These are phyloP conservation scores for Apomyelois bistriatella DNA, from an alignment of 2,888 invertebrate genomes.

Conservation along the genomic window DNA sequence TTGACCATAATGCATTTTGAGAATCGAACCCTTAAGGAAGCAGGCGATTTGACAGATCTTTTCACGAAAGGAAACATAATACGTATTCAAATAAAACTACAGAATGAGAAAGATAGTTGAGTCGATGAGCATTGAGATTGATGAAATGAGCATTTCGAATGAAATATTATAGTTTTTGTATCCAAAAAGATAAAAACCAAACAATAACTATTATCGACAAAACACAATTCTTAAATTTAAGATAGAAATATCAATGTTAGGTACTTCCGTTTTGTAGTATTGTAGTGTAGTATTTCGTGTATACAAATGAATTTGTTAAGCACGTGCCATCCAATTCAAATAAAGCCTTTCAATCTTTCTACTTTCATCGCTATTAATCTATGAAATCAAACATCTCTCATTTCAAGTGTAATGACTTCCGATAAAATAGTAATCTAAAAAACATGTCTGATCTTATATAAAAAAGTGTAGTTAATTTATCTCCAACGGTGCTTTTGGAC, in stretches of 20 bases:
- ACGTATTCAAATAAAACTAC: too few species aligned
- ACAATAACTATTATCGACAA: too few species aligned
- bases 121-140: too few species aligned
- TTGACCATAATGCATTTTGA: neutral
- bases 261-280: too few species aligned
- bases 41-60: neutral
- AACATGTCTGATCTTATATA: neutral
- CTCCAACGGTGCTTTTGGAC: conserved; percentile 14
- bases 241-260: too few species aligned
- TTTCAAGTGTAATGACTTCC: conserved; percentile 5
- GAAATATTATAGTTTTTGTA: too few species aligned
- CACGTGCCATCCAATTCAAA: neutral
- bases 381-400: neutral
- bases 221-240: too few species aligned
- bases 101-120: too few species aligned
- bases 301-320: neutral
- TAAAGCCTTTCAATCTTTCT: neutral
- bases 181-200: too few species aligned
- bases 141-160: too few species aligned
- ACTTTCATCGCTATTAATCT: neutral
- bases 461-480: conserved; percentile 7
- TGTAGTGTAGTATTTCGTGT: too few species aligned
- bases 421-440: conserved; percentile 1
- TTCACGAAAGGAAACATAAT: too few species aligned
- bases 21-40: neutral